Conservation (phyloP, 2,797 vertebrate genomes). For the Neosilurus mollespiculum region DNA sequence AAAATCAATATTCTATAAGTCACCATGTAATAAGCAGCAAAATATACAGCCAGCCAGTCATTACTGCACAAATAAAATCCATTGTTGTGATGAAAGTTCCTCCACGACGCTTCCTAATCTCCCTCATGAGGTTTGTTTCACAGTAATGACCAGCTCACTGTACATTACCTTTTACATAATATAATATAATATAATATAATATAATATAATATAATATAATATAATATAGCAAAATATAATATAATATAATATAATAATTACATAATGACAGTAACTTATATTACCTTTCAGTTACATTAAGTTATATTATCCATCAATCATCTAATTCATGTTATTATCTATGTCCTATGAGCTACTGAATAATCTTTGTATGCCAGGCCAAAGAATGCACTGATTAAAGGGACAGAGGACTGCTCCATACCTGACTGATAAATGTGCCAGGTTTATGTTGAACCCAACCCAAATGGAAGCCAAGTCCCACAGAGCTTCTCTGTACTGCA, state of each 20-base stretch:
- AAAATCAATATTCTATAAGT: too few relatives aligned
- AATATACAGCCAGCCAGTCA: too few relatives aligned
- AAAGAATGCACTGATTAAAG: constrained; percentile 11
- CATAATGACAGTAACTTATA: background rate
- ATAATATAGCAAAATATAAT: background rate
- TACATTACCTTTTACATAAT: background rate
- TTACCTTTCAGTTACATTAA: background rate
- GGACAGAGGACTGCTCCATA: constrained; percentile 51
- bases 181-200: background rate
- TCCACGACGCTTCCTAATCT: too few relatives aligned
- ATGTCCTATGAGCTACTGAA: background rate
- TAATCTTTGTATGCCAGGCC: constrained; percentile 42
- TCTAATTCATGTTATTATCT: constrained; percentile 7
- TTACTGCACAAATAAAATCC: too few relatives aligned
- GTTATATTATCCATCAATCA: background rate
- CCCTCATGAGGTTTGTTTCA: too few relatives aligned
- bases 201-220: background rate
- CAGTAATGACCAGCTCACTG: background rate
- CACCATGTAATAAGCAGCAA: too few relatives aligned
- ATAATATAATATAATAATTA: background rate
- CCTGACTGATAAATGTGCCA: constrained; percentile 72
- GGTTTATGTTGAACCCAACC: constrained; percentile 60
- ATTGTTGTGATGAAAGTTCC: too few relatives aligned
- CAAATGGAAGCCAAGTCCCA: constrained; percentile 70
- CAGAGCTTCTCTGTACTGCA: constrained; percentile 58